Base-by-base conservation (phyloP, 1,140 invertebrate species). In the Leptinotarsa undecemlineata region DNA sequence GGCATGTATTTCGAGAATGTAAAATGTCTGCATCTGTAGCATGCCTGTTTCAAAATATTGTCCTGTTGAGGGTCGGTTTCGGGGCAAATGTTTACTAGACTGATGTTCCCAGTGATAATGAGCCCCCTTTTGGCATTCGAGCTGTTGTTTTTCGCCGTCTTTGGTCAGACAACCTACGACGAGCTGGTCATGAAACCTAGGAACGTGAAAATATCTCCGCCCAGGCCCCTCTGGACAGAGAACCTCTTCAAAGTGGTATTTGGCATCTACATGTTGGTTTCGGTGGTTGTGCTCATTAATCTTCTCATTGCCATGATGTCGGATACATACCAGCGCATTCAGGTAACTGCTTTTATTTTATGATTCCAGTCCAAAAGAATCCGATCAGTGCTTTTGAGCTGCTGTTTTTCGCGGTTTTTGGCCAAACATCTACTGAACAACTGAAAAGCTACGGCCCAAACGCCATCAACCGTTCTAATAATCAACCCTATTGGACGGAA, bases 281-380 rank as follows among this genome's bases (percentile, higher is more conserved):
- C 96, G 77, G 93, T 99, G 80, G 94, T 99, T 86, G 98, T 99
- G 81, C 91, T 99, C 80, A 97, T 99, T 88, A 99, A 98, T 89
- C 91, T 99, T 84, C 92, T 99, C 81, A 99, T 99, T 91, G 98
- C 98, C 88, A 99, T 99, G 98, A 99, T 99, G 97, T 97, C 96
- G 83, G 97, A 99, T 89, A 99, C 98, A 80, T 99, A 99, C 86
- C 97, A 99, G 87, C 90, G 97, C 79, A 99, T 99, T 84, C 95
- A 96, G 90, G 94, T 92, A 90, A 90, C 81, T 88, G 82, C 74
- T 83, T 78, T 77, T 86, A 77, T 85, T 88, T 87, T 87, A 85
- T 91, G 88, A 90, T 92, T 91, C 86, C 92, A 96, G 93, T 96
- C 85, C 90, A 90, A 86, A 93, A 95, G 90, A 93, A 92, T 86